A percentile compares a stretch with the other conserved stretches of the same genome.
These are phyloP conservation scores for Drosophila micromelanica DNA, from an alignment of 1,140 invertebrate species.

Conservation along the genomic window DNA sequence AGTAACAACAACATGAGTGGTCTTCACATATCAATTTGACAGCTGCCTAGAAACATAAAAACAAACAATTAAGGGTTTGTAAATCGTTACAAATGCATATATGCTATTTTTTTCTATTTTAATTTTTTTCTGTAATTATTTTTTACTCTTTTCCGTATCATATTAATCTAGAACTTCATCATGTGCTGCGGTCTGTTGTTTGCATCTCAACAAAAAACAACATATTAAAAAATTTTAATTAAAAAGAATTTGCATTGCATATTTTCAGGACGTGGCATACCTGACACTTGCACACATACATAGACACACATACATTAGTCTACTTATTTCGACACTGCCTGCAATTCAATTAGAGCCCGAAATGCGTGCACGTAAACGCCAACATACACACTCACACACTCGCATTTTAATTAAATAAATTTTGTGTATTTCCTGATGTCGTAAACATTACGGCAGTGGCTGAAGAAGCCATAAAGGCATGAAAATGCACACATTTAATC, in stretches of 20 bases:
- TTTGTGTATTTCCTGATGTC: slow-evolving; percentile 74
- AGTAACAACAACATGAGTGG: neutral
- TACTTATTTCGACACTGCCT: slow-evolving; percentile 36
- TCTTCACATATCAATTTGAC: slow-evolving; percentile 26
- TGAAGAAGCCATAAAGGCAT: slow-evolving; percentile 35
- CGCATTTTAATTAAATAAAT: slow-evolving; percentile 80
- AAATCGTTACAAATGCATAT: slow-evolving; percentile 40
- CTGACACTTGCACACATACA: slow-evolving; percentile 43
- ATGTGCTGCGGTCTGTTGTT: slow-evolving; percentile 41
- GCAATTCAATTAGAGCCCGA: slow-evolving; percentile 76
- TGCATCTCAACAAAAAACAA: slow-evolving; percentile 29
- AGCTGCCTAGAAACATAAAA: slow-evolving; percentile 34
- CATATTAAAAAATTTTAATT: slow-evolving; percentile 67
- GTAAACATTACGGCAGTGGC: slow-evolving; percentile 63
- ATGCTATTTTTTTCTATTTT: neutral
- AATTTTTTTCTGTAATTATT: neutral
- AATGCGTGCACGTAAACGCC: slow-evolving; percentile 38
- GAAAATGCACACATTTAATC: slow-evolving; percentile 82
- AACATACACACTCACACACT: slow-evolving; percentile 3
- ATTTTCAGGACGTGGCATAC: slow-evolving; percentile 48
- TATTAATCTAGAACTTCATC: slow-evolving; percentile 21
- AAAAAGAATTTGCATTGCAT: slow-evolving; percentile 66
- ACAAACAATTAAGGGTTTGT: neutral
- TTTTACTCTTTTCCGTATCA: slow-evolving; percentile 11
- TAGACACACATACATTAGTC: slow-evolving; percentile 50